Evolutionary conservation across 2,797 vertebrate species (phyloP), one percentile per base, ranked within the genome.

Genomic region (Eulemur mongoz): DNA sequence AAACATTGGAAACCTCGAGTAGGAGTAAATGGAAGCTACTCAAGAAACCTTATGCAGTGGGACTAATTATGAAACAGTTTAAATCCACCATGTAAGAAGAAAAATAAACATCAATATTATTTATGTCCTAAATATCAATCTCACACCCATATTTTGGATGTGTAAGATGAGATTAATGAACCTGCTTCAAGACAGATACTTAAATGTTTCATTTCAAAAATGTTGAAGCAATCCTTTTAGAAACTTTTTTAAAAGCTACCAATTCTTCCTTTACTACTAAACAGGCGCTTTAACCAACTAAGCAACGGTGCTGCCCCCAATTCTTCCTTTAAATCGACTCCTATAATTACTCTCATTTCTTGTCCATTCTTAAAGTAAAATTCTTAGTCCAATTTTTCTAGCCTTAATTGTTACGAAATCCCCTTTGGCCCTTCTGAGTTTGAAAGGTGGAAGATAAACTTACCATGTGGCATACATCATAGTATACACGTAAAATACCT

Each of bases 151-250:
- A 52, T 88, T 72, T 52, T 9, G 7, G 25, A 63, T n/a, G 11
- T 38, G 27, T 15, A 78, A 89, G 40, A 91, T n/a, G 65, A 61
- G 59, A 83, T 67, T 50, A 50, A 30, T 18, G 27, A 78, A 17
- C 45, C 27, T 79, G 30, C 11, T 87, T 96, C 30, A 70, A 81
- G 57, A 81, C 75, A 91, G 12, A 70, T 52, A 85, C 30, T 63
- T 81, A 65, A n/a, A 45, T 72, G 57, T 61, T 45, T 81, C 35
- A 70, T 92, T 94, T 90, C 38, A 73, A 95, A 86, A 95, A 69
- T 57, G 23, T 61, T 85, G n/a, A 85, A 92, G 57, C 9, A 43
- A 32, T 75, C 18, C 32, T 80, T 73, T 85, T 17, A 85, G 50
- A 81, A 92, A 78, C 40, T 30, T 35, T n/a, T 38, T n/a, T 3